Evolutionary conservation across 2,113 vertebrate species (phyloP), one percentile per base, ranked within the genome.

Genomic region (Lagopus leucura): DNA sequence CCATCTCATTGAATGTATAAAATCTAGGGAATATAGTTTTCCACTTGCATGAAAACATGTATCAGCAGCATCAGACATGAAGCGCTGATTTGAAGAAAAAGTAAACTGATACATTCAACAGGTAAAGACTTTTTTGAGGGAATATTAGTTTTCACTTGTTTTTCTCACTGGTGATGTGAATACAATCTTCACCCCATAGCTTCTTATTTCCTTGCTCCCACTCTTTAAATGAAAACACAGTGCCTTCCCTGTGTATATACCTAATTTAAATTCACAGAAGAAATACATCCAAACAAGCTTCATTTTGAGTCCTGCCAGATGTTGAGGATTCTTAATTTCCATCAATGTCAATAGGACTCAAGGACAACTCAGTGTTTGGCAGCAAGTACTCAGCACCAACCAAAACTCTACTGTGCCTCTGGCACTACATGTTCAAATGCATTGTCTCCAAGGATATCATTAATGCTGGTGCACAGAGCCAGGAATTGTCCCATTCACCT

Each of bases 381-480:
- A 67, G 10, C 18, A 66, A 71, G 50, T 3, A 67, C 13, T 67
- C 30, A 25, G 21, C 60, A 19, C 8, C 12, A 81, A 73, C 77
- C 10, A 17, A 38, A 38, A 38, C 5, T 17, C 66, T 84, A 7
- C 9, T 1, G 32, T 0, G 8, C 7, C 43, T 94, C 66, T 88
- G 71, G 61, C 52, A 60, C 8, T 34, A 14, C 16, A 22, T 32
- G 17, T 64, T 60, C 32, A 88, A 65, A 83, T 32, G 2, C 11
- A 57, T 8, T 57, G 21, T 43, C 89, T 96, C 58, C 32, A 77
- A 69, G 67, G 71, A 36, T 42, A 24, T 66, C n/a, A 84, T 92
- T 94, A 82, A 42, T 64, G 28, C 5, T 75, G 8, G 25, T 13
- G 55, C 5, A 69, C 10, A 61, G 57, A 79, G 65, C 11, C 76